Percentiles rank a stretch among this genome's conserved stretches.
These are phyloP conservation scores for Plestiodon gilberti DNA, from an alignment of 2,113 vertebrate species.

Conservation along the genomic window DNA sequence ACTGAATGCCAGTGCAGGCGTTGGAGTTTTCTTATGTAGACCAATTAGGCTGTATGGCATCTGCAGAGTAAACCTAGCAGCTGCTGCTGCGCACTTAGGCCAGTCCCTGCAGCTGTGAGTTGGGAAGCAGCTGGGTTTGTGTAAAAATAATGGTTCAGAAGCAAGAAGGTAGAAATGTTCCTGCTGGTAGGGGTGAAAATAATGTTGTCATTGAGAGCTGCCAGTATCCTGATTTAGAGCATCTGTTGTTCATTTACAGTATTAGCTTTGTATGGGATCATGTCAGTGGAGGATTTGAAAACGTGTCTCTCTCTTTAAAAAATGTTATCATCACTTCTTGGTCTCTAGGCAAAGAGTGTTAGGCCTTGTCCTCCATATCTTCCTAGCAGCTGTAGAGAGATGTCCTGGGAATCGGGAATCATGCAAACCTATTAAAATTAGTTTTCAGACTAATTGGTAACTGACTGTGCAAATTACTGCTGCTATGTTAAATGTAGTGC, in stretches of 20 bases:
- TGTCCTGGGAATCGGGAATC: background rate
- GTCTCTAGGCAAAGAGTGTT: background rate
- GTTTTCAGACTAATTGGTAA: background rate
- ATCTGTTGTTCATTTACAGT: background rate
- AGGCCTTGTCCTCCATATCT: background rate
- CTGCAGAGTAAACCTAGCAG: background rate
- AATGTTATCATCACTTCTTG: background rate
- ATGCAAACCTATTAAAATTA: background rate
- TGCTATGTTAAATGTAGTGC: background rate
- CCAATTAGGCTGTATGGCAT: background rate
- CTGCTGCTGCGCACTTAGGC: background rate
- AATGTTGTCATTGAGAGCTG: background rate
- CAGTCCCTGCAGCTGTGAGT: background rate
- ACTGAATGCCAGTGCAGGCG: background rate
- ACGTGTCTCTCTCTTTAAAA: background rate
- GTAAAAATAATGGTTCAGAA: background rate
- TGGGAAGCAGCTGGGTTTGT: background rate
- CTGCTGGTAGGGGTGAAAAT: background rate
- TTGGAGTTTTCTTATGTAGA: background rate
- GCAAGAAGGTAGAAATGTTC: background rate
- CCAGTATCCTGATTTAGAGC: background rate
- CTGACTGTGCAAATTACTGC: background rate
- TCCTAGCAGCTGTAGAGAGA: background rate
- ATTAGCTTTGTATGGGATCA: background rate
- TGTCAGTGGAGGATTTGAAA: background rate